phyloP scores from a whole-genome alignment of 2,797 vertebrate species.

The Scarus forsteni region DNA sequence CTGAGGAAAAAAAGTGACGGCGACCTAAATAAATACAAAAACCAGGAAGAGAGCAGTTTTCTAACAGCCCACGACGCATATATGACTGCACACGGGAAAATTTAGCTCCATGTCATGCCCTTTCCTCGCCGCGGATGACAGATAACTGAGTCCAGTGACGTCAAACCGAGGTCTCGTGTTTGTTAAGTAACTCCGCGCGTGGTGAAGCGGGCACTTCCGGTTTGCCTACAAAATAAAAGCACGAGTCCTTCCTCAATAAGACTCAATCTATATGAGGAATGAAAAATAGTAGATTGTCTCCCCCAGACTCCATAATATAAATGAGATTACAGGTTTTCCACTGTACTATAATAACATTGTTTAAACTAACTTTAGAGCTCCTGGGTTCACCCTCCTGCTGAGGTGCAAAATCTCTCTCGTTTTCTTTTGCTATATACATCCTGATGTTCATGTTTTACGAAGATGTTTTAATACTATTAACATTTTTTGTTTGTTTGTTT shows the following conservation, averaged over 20 bases:
- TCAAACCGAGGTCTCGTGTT: slow-evolving; percentile 23
- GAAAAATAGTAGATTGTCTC: too few relatives aligned
- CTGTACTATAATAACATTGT: too few relatives aligned
- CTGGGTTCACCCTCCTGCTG: too few relatives aligned
- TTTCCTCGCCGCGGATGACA: slow-evolving; percentile 58
- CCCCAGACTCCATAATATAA: too few relatives aligned
- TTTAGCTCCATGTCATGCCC: slow-evolving; percentile 74
- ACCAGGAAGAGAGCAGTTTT: neutral
- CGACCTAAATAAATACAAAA: slow-evolving; percentile 10
- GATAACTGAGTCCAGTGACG: slow-evolving; percentile 59
- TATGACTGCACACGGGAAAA: slow-evolving; percentile 23
- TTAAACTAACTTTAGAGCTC: too few relatives aligned
- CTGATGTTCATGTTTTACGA: too few relatives aligned
- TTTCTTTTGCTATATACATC: too few relatives aligned
- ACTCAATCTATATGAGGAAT: neutral
- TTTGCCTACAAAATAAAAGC: slow-evolving; percentile 44
- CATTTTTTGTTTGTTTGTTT: too few relatives aligned
- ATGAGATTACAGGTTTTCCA: too few relatives aligned
- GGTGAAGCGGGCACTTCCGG: slow-evolving; percentile 20
- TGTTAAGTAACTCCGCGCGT: neutral
- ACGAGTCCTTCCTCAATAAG: neutral
- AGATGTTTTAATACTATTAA: too few relatives aligned
- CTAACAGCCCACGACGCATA: slow-evolving; percentile 24
- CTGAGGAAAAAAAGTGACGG: neutral
- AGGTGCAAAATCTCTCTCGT: too few relatives aligned